Evolutionary conservation across 2,797 vertebrate species (phyloP), one percentile per base, ranked within the genome.

Genomic region (Brachymystax lenok): DNA sequence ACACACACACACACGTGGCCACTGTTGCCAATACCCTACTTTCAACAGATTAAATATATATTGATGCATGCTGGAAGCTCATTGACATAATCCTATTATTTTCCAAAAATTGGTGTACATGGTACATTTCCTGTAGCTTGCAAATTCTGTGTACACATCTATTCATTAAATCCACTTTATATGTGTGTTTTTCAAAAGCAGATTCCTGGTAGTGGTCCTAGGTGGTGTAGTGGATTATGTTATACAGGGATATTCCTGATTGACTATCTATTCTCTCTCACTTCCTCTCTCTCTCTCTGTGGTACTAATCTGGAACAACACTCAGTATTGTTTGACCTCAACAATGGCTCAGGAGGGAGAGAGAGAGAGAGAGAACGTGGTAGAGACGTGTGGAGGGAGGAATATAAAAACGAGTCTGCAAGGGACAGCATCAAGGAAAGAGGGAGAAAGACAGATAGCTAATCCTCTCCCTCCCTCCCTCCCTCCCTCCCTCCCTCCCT

Each of bases 21-120:
- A 54, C 51, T 8, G 1, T 46, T 73, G 81, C 86, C 87, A 87
- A 79, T 87, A 90, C 88, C 88, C 86, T 80, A 87, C 66, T 90
- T 92, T 83, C 64, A 14, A 17, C 68, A 85, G 82, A 89, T 91
- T 88, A 88, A 83, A 87, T 86, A 69, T 30, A 64, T 61, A 74
- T 67, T 50, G 40, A 70, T 70, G 69, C n/a, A 70, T 50, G 35
- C 35, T 40, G 35, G 35, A 40, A 40, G 35, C 35, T 40, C 35
- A 40, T 40, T 40, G 35, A 8, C 35, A 40, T 8, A 21, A 61
- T 61, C 56, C 2, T 61, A 61, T 40, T 40, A 40, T 40, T 40
- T 35, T 35, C 33, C 33, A 35, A 35, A 35, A 35, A 35, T 35
- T 35, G 33, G 33, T 35, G 6, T 35, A 59, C n/a, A 59, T 59